phyloP scores from a whole-genome alignment of 64 coral and sea anemone genomes.

The Montipora sp. region DNA sequence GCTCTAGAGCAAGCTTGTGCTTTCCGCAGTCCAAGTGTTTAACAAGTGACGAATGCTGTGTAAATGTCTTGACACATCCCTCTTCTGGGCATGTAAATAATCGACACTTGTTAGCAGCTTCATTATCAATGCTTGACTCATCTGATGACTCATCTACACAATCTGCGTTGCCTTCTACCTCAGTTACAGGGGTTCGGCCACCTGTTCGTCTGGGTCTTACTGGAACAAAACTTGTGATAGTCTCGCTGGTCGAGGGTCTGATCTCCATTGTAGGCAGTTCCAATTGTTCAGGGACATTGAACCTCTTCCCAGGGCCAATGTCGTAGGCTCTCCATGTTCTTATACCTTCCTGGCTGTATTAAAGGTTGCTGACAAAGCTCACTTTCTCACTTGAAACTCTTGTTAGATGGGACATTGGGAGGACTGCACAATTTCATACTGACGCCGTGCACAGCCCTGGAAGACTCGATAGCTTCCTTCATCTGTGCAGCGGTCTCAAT shows the following conservation, averaged over 20 bases:
- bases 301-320: slow-evolving; percentile 25
- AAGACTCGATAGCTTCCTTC: slow-evolving; percentile 25
- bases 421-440: slow-evolving; percentile 19
- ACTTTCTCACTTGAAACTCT: slow-evolving; percentile 20
- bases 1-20: neutral
- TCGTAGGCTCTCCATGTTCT: slow-evolving; percentile 29
- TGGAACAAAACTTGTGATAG: slow-evolving; percentile 22
- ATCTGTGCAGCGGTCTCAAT: slow-evolving; percentile 28
- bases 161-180: neutral
- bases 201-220: slow-evolving; percentile 28
- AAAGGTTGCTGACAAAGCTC: neutral
- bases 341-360: slow-evolving; percentile 7
- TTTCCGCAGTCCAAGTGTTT: slow-evolving; percentile 50
- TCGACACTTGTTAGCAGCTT: neutral
- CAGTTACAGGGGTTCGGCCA: neutral
- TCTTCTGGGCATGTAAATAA: slow-evolving; percentile 44
- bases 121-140: neutral
- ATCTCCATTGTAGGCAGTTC: slow-evolving; percentile 15
- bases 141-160: no score
- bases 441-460: neutral
- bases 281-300: slow-evolving; percentile 7
- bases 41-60: slow-evolving; percentile 15
- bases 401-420: slow-evolving; percentile 11
- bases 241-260: slow-evolving; percentile 12
- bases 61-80: slow-evolving; percentile 26